Percentiles rank a stretch among this genome's conserved stretches.
These are phyloP conservation scores for Tychaedon coryphoeus DNA, from an alignment of 2,113 vertebrate species.

Conservation along the genomic window DNA sequence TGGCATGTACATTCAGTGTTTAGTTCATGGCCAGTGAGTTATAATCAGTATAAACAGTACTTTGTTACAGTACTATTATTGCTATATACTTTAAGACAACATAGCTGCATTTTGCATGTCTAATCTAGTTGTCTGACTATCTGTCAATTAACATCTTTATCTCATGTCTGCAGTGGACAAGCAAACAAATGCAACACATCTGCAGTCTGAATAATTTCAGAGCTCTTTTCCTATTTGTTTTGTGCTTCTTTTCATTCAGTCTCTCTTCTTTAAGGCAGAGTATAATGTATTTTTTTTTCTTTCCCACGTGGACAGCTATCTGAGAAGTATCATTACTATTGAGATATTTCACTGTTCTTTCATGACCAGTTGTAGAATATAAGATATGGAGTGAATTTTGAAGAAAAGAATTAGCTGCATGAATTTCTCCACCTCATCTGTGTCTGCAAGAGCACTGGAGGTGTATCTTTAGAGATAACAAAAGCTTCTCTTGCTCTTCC, in stretches of 20 bases:
- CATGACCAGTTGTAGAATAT: neutral
- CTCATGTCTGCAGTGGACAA: slow-evolving; percentile 26
- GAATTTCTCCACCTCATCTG: neutral
- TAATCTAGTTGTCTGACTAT: slow-evolving; percentile 2
- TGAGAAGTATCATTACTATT: neutral
- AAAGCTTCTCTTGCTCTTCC: neutral
- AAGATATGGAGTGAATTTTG: neutral
- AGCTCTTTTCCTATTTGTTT: slow-evolving; percentile 17
- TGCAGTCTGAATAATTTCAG: slow-evolving; percentile 15
- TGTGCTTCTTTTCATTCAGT: neutral
- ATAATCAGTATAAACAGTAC: neutral
- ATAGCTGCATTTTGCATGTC: neutral
- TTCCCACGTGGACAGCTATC: neutral
- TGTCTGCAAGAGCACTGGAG: neutral
- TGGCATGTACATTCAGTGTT: neutral
- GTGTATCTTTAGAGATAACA: neutral
- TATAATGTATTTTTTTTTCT: neutral
- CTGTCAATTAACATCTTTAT: slow-evolving; percentile 25
- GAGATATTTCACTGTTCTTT: neutral
- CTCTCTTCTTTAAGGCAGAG: neutral
- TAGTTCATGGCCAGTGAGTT: neutral
- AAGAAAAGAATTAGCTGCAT: neutral
- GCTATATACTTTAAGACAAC: neutral
- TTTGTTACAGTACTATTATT: neutral
- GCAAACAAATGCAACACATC: slow-evolving; percentile 57